Base-by-base conservation (phyloP, 2,113 vertebrate genomes). In the Paramisgurnus dabryanus region DNA sequence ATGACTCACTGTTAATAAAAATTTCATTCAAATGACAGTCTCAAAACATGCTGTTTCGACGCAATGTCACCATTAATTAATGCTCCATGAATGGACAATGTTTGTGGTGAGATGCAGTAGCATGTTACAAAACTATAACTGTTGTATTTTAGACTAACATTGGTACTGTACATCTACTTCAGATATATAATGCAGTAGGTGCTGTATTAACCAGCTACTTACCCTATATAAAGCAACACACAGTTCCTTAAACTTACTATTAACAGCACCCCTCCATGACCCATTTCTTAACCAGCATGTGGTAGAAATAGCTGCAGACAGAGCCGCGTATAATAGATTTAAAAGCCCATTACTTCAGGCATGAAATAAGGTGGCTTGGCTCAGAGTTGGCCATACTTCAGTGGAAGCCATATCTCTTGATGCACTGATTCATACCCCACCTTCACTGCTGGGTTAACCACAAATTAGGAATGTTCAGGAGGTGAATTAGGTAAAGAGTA, bases 1-100 rank as follows among this genome's bases (percentile, higher is more conserved):
- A 57, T 80, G 84, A 77, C 87, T 91, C 86, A 84, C 87, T 87
- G 85, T 86, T 90, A 86, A 90, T 91, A 88, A 90, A 86, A 88
- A 87, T 87, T 86, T 84, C 43, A 81, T 86, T 86, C 82, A 45
- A 43, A 77, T 84, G 85, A 78, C 69, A 4, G 43, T 41, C 55
- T 53, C 70, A 71, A 78, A 83, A 79, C 17, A 15, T 87, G 86
- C 86, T 43, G 63, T 77, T 80, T 85, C 87, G 84, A 87, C 79
- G 65, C 60, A 78, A 67, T 84, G 85, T 66, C 68, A 85, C 67
- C 58, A 67, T 85, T 85, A 85, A 88, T 87, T 81, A 77, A 83
- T 40, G 78, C 84, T 87, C 85, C 79, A 85, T 79, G 82, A 7
- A 61, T 41, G 47, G 67, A 72, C 47, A 78, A 17, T 67, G 65